phyloP scores from a whole-genome alignment of 2,888 invertebrate species.

The Geophilus truncorum region DNA sequence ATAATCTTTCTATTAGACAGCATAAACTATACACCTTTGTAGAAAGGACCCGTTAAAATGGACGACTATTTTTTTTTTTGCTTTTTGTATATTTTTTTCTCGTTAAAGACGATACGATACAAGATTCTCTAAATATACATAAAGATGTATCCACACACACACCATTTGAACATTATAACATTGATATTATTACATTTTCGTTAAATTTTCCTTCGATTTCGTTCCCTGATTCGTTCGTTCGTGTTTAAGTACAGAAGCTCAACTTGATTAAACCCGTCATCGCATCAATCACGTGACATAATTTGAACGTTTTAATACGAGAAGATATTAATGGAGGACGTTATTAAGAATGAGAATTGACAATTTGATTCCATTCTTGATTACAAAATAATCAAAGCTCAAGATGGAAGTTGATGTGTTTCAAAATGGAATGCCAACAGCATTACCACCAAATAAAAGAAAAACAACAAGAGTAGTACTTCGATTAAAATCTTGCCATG shows the following conservation, averaged over 20 bases:
- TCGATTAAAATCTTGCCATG: not conserved
- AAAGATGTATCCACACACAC: not conserved
- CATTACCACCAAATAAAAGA: not conserved
- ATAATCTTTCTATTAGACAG: not conserved
- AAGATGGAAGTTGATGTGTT: constrained; percentile 5
- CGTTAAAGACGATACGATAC: not conserved
- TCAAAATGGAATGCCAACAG: constrained; percentile 12
- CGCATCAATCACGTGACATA: too few species aligned
- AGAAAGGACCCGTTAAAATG: constrained; percentile 13
- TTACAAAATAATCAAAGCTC: not conserved
- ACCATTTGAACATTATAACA: not conserved
- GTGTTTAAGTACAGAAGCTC: not conserved
- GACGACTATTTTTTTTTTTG: not conserved
- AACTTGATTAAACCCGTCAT: not conserved
- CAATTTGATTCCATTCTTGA: not conserved
- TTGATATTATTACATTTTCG: not conserved
- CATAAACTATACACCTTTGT: constrained; percentile 29
- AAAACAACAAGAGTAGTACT: not conserved
- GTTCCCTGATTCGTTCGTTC: not conserved
- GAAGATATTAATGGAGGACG: not conserved
- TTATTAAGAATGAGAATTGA: not conserved
- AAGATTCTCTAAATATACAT: constrained; percentile 18
- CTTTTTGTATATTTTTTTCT: not conserved
- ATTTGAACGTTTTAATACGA: not conserved
- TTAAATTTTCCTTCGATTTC: not conserved